Percentiles rank a stretch among this genome's conserved stretches.
phyloP scores from a whole-genome alignment of 2,888 invertebrate genomes.

The Ormyrus nitidulus region DNA sequence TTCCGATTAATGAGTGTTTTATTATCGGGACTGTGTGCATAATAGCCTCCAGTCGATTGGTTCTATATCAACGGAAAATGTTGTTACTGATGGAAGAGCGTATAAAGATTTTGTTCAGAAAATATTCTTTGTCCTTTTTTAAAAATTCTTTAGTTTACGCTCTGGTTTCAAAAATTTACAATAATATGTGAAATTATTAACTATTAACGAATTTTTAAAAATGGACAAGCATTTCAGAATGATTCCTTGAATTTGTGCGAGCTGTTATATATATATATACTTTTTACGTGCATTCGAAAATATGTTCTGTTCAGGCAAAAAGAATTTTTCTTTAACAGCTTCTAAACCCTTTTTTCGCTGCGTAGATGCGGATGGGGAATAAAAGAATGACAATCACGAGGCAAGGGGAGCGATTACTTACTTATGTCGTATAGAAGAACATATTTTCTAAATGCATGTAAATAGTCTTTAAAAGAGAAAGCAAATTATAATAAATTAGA shows the following conservation, averaged over 20 bases:
- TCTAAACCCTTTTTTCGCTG: neutral
- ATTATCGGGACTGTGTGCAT: constrained; percentile 35
- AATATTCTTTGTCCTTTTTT: neutral
- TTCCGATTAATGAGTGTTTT: constrained; percentile 49
- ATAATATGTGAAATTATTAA: neutral
- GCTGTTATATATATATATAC: constrained; percentile 2
- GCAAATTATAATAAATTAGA: constrained; percentile 21
- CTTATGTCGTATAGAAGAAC: constrained; percentile 37
- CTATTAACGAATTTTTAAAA: constrained; percentile 15
- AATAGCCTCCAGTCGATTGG: constrained; percentile 27
- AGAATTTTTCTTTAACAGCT: constrained; percentile 9
- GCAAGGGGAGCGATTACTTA: constrained; percentile 22
- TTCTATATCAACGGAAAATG: constrained; percentile 28
- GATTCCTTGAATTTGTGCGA: neutral
- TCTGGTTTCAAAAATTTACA: neutral
- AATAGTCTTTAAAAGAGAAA: constrained; percentile 43
- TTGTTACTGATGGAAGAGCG: constrained; percentile 7
- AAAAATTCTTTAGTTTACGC: constrained; percentile 12
- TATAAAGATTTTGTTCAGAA: neutral
- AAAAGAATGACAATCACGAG: constrained; percentile 51
- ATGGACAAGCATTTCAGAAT: neutral
- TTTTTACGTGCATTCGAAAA: constrained; percentile 53
- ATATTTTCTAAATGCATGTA: constrained; percentile 53
- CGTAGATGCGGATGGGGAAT: neutral
- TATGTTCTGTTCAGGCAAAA: constrained; percentile 41